These are phyloP conservation scores for Polyploca ridens DNA, from an alignment of 2,888 invertebrate genomes.

Conservation along the genomic window DNA sequence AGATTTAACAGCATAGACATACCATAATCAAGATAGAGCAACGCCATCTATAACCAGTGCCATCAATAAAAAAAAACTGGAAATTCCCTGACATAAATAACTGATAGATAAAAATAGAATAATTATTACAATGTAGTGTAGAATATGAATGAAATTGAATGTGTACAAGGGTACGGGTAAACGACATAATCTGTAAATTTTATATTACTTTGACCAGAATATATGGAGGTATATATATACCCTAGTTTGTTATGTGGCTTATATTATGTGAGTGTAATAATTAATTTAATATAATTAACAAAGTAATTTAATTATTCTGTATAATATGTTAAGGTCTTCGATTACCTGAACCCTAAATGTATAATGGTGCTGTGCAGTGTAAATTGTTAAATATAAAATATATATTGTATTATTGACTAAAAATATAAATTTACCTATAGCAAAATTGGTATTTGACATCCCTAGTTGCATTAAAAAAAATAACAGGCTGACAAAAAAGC, in stretches of 20 bases:
- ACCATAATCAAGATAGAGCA: too few relatives aligned
- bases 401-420: not conserved
- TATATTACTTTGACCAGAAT: too few relatives aligned
- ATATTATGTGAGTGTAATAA: too few relatives aligned
- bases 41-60: too few relatives aligned
- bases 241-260: too few relatives aligned
- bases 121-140: not conserved
- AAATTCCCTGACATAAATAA: too few relatives aligned
- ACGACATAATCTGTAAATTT: not conserved
- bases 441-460: not conserved
- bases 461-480: not conserved
- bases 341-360: slow-evolving; percentile 3
- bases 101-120: not conserved
- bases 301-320: not conserved
- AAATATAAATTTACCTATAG: not conserved
- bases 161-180: not conserved
- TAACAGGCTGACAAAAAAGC: not conserved
- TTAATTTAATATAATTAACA: not conserved
- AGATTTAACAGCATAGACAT: too few relatives aligned
- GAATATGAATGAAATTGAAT: not conserved
- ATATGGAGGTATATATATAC: too few relatives aligned
- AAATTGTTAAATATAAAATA: not conserved
- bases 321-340: not conserved
- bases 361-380: slow-evolving; percentile 1
- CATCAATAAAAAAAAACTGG: too few relatives aligned